phyloP scores from a whole-genome alignment of 2,888 invertebrate species.

The Nomada ruficornis region DNA sequence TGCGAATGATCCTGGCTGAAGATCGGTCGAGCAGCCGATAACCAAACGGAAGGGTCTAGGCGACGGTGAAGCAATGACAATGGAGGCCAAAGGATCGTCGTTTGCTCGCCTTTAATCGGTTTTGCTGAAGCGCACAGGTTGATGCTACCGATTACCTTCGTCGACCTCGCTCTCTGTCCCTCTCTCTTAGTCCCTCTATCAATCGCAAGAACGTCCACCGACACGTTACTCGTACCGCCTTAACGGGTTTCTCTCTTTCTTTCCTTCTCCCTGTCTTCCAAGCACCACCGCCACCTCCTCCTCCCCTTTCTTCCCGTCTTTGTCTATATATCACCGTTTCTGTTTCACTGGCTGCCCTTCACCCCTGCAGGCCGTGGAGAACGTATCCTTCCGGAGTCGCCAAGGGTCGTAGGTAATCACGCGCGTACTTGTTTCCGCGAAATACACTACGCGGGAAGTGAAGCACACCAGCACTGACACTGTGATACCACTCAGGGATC shows the following conservation, averaged over 20 bases:
- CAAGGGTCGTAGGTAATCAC: constrained; percentile 58
- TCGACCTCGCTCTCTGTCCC: constrained; percentile 55
- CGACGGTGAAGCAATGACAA: constrained; percentile 35
- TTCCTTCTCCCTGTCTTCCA: constrained; percentile 19
- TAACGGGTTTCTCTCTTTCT: constrained; percentile 71
- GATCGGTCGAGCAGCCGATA: constrained; percentile 30
- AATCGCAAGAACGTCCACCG: constrained; percentile 73
- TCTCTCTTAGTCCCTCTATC: constrained; percentile 65
- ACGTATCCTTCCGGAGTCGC: constrained; percentile 70
- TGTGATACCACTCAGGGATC: not conserved
- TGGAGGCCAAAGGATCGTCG: constrained; percentile 49
- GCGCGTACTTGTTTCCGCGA: constrained; percentile 40
- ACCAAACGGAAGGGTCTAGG: constrained; percentile 4
- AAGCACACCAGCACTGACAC: constrained; percentile 24
- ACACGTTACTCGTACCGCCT: constrained; percentile 73
- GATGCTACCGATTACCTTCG: constrained; percentile 68
- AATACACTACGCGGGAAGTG: constrained; percentile 37
- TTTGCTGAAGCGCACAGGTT: constrained; percentile 55
- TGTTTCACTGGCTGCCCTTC: constrained; percentile 27
- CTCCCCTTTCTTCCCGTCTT: constrained; percentile 34
- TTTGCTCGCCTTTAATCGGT: constrained; percentile 57
- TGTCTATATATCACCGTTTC: constrained; percentile 21
- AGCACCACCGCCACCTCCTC: constrained; percentile 7
- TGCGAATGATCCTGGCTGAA: constrained; percentile 65
- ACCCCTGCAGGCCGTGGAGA: constrained; percentile 32